These are phyloP conservation scores for Agrotis clavis DNA, from an alignment of 2,888 invertebrate genomes.

Conservation along the genomic window DNA sequence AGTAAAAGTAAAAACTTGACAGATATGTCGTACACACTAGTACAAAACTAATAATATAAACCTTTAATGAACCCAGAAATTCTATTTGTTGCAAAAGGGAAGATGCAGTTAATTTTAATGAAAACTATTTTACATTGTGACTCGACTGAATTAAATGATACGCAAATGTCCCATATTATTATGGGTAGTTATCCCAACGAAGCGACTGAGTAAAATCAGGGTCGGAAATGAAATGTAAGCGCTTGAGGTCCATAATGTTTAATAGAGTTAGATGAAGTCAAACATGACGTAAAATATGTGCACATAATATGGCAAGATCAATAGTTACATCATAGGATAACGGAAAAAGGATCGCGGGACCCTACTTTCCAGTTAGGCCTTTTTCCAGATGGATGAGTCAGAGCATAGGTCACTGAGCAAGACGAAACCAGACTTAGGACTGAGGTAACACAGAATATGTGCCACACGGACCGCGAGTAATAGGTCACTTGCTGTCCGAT, in stretches of 20 bases:
- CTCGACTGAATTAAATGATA: conserved; percentile 20
- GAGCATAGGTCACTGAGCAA: too few species aligned
- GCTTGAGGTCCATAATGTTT: not conserved
- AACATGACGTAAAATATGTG: not conserved
- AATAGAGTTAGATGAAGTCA: not conserved
- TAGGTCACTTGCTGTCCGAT: too few species aligned
- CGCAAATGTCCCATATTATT: conserved; percentile 7
- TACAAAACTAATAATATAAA: conserved; percentile 13
- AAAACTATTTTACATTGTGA: conserved; percentile 14
- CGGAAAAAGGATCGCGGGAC: not conserved
- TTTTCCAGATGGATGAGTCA: not conserved
- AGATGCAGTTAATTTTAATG: conserved; percentile 12
- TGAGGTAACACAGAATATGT: too few species aligned
- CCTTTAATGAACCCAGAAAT: not conserved
- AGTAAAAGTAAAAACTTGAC: not conserved
- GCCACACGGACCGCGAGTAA: too few species aligned
- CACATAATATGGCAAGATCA: too few species aligned
- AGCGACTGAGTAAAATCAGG: not conserved
- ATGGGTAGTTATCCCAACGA: conserved; percentile 17
- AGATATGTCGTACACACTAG: not conserved
- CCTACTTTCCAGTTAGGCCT: too few species aligned
- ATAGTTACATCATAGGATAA: too few species aligned
- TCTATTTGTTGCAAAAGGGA: conserved; percentile 21
- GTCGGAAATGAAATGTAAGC: not conserved
- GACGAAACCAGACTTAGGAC: too few species aligned